Evolutionary conservation across 2,113 vertebrate species (phyloP), one percentile per base, ranked within the genome.

Genomic region (Fregata magnificens): DNA sequence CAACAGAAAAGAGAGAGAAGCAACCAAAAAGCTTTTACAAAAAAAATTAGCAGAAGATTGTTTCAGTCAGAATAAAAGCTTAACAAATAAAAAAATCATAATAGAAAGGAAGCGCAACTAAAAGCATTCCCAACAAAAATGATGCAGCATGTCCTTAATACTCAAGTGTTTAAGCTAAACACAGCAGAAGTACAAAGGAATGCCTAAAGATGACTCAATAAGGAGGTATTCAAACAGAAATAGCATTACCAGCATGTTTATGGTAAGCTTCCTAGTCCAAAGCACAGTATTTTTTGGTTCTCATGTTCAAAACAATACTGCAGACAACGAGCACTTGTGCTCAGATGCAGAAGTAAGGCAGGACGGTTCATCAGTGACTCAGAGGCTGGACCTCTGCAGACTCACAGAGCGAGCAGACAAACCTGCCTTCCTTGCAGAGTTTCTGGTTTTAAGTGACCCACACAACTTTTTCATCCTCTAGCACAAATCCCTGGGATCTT

Each of bases 131-230:
- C 58, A 85, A 85, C 6, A 91, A 52, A 83, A 95, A 84, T 10
- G 10, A 61, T 73, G 62, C 62, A 73, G 78, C 53, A 45, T 44
- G 66, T 63, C 73, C 84, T 84, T 87, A 94, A 82, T 71, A 82
- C 50, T 86, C 58, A 53, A 90, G 55, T 42, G 18, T 86, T 93
- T 86, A 83, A 88, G 62, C 82, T 56, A 82, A 90, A 80, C 34
- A 80, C 78, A 94, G 61, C 38, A 89, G 45, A 90, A 92, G 17
- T 32, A 96, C 85, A 94, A 96, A 93, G 73, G 61, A 80, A 88
- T 70, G 53, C 22, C 53, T 72, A 22, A 32, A 88, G 95, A 90
- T 82, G 82, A 85, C n/a, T 95, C 90, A 96, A 25, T 72, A 61
- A 90, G 31, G 45, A 80, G 73, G 36, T 31, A 90, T 61, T 77